These are phyloP conservation scores for Halcyon badia DNA, from an alignment of 2,797 vertebrate genomes.

Conservation along the genomic window DNA sequence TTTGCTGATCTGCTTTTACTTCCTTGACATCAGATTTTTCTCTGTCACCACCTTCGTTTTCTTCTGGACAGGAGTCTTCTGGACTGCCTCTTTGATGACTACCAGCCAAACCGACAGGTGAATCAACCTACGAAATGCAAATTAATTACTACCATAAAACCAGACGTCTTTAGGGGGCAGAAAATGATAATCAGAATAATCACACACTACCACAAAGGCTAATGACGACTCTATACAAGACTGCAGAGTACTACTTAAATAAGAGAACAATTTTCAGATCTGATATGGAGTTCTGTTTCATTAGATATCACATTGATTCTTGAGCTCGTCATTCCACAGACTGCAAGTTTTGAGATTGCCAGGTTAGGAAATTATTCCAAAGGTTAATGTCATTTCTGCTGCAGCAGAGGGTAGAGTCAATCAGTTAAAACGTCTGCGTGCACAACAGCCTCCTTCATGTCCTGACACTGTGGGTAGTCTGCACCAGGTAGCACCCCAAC, in stretches of 20 bases:
- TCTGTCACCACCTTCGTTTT: neutral
- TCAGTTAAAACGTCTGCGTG: neutral
- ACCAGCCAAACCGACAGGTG: constrained; percentile 10
- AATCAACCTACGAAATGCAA: constrained; percentile 64
- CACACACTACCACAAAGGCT: neutral
- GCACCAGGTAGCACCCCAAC: neutral
- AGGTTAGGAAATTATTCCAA: neutral
- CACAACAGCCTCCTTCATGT: neutral
- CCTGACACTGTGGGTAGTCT: neutral
- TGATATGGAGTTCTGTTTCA: neutral
- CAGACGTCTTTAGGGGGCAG: neutral
- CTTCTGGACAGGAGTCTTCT: constrained; percentile 4
- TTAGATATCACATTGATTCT: neutral
- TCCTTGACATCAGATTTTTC: neutral
- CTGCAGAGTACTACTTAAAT: neutral
- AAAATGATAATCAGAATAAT: neutral
- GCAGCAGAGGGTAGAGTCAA: neutral
- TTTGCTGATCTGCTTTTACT: neutral
- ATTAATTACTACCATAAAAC: neutral
- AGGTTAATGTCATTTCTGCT: neutral
- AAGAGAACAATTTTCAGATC: neutral
- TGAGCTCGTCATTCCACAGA: neutral
- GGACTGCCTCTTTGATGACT: neutral
- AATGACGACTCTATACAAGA: neutral
- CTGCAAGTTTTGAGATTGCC: neutral